Evolutionary conservation across 1,140 invertebrate genomes (phyloP).

Genomic region (Lordiphosa clarofinis): DNA sequence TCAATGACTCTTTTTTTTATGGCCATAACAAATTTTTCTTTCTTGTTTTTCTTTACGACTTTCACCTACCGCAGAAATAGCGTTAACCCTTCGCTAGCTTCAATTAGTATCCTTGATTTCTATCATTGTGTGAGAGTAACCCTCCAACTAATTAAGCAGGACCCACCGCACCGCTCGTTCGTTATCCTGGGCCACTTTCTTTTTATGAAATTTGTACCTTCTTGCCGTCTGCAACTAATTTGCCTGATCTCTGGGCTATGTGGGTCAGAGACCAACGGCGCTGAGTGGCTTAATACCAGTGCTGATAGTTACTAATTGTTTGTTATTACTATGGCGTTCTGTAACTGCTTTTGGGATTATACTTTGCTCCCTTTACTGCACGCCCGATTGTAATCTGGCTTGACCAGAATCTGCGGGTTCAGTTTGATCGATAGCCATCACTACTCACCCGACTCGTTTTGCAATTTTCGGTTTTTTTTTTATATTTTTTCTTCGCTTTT

Average conservation of each 20-base stretch:
- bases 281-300: constrained; percentile 46
- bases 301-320: constrained; percentile 71
- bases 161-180: constrained; percentile 31
- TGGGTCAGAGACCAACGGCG: constrained; percentile 36
- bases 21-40: constrained; percentile 60
- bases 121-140: constrained; percentile 1
- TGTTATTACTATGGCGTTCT: constrained; percentile 59
- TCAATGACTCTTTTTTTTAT: constrained; percentile 12
- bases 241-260: constrained; percentile 18
- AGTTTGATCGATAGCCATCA: constrained; percentile 73
- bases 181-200: background rate
- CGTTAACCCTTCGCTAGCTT: constrained; percentile 49
- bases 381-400: constrained; percentile 40
- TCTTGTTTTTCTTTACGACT: constrained; percentile 31
- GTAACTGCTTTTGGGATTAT: constrained; percentile 48
- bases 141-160: constrained; percentile 39
- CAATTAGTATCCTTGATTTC: constrained; percentile 33
- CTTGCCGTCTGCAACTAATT: background rate
- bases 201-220: background rate
- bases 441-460: constrained; percentile 62
- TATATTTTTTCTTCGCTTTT: constrained; percentile 39
- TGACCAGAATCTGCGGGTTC: constrained; percentile 6
- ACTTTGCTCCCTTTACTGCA: background rate
- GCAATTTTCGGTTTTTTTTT: constrained; percentile 27
- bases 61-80: constrained; percentile 63